Evolutionary conservation across 2,797 vertebrate genomes (phyloP).

Genomic region (Lophius americanus): DNA sequence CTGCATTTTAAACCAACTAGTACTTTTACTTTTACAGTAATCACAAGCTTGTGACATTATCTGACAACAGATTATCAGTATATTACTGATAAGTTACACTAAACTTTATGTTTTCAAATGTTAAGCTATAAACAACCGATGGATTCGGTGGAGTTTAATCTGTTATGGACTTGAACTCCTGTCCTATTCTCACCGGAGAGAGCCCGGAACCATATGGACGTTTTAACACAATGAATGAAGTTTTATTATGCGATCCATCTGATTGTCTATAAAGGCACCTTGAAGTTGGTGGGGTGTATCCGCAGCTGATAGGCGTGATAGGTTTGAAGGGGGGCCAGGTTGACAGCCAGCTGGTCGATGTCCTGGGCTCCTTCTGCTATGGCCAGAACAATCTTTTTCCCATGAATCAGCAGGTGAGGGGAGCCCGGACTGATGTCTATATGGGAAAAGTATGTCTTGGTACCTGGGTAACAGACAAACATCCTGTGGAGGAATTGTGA

Average conservation of each 20-base stretch:
- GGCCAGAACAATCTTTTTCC: constrained; percentile 81
- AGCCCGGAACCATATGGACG: not conserved
- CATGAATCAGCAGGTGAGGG: constrained; percentile 72
- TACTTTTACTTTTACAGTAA: too few relatives aligned
- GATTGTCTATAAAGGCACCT: constrained; percentile 62
- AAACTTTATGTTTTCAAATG: too few relatives aligned
- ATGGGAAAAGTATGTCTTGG: constrained; percentile 84
- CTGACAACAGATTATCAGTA: too few relatives aligned
- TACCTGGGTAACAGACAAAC: constrained; percentile 78
- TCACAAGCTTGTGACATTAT: too few relatives aligned
- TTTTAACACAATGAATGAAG: not conserved
- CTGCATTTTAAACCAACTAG: too few relatives aligned
- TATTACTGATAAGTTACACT: too few relatives aligned
- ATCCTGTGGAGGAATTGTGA: constrained; percentile 64
- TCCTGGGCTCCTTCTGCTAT: constrained; percentile 78
- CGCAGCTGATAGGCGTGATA: constrained; percentile 82
- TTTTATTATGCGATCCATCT: not conserved
- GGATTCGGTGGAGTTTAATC: too few relatives aligned
- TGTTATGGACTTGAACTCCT: too few relatives aligned
- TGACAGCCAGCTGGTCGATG: constrained; percentile 76
- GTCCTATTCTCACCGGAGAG: too few relatives aligned
- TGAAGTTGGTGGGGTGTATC: constrained; percentile 83
- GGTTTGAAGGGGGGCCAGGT: constrained; percentile 76
- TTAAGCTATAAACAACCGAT: too few relatives aligned
- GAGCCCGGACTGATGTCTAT: constrained; percentile 79